Evolutionary conservation across 2,888 invertebrate species (phyloP).

Genomic region (Patella ulyssiponensis): DNA sequence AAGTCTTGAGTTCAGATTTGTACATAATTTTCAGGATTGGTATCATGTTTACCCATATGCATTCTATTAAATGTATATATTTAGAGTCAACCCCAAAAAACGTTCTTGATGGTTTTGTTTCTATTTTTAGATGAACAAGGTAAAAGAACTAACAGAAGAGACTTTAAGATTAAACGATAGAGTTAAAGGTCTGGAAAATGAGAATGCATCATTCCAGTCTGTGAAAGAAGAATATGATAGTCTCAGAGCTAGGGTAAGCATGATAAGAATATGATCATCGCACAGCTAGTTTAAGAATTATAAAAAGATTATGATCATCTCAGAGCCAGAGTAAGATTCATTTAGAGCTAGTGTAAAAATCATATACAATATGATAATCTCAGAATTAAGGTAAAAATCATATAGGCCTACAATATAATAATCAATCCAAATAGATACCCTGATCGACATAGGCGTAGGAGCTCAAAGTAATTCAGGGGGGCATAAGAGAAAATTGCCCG

Average conservation of each 20-base stretch:
- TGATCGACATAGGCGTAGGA: too few species aligned
- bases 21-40: too few species aligned
- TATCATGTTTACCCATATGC: too few species aligned
- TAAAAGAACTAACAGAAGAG: constrained; percentile 51
- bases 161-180: constrained; percentile 43
- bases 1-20: too few species aligned
- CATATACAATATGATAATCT: constrained; percentile 16
- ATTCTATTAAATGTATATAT: too few species aligned
- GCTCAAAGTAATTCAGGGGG: too few species aligned
- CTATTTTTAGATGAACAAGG: constrained; percentile 43
- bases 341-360: constrained; percentile 35
- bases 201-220: constrained; percentile 42
- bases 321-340: constrained; percentile 35
- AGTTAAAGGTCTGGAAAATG: constrained; percentile 42
- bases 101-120: too few species aligned
- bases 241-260: constrained; percentile 36
- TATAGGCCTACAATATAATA: constrained; percentile 21
- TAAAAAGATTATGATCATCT: constrained; percentile 15
- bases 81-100: too few species aligned
- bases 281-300: constrained; percentile 33
- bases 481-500: too few species aligned
- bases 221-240: constrained; percentile 25
- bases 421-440: neutral
- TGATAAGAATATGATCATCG: constrained; percentile 19
- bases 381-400: constrained; percentile 33